A percentile compares a stretch with the other conserved stretches of the same genome.
These are phyloP conservation scores for Caloenas nicobarica DNA, from an alignment of 2,113 vertebrate species.

Conservation along the genomic window DNA sequence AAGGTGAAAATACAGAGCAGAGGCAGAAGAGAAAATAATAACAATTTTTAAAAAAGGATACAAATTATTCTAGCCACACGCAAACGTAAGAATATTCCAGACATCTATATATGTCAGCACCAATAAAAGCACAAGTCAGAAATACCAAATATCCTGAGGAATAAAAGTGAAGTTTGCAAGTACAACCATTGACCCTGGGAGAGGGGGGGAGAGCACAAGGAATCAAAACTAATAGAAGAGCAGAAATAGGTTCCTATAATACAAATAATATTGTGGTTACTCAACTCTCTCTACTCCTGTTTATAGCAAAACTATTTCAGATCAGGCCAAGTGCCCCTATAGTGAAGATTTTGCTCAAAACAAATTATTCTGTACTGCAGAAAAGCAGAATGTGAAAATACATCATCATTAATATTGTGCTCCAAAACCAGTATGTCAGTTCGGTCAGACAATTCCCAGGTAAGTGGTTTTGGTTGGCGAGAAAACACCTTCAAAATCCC, in stretches of 20 bases:
- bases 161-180: neutral
- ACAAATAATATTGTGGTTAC: neutral
- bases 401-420: neutral
- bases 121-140: neutral
- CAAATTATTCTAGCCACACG: neutral
- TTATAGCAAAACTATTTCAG: neutral
- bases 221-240: neutral
- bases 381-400: neutral
- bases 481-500: neutral
- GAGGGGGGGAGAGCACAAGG: neutral
- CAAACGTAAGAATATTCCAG: neutral
- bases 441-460: neutral
- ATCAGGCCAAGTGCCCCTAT: neutral
- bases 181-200: neutral
- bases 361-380: neutral
- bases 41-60: neutral
- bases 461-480: neutral
- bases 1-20: neutral
- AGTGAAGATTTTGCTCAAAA: neutral
- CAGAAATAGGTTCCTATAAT: neutral
- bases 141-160: neutral
- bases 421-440: neutral
- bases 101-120: neutral
- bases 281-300: neutral
- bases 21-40: neutral